phyloP scores from a whole-genome alignment of 2,797 vertebrate species.

The Tiaroga cobitis region DNA sequence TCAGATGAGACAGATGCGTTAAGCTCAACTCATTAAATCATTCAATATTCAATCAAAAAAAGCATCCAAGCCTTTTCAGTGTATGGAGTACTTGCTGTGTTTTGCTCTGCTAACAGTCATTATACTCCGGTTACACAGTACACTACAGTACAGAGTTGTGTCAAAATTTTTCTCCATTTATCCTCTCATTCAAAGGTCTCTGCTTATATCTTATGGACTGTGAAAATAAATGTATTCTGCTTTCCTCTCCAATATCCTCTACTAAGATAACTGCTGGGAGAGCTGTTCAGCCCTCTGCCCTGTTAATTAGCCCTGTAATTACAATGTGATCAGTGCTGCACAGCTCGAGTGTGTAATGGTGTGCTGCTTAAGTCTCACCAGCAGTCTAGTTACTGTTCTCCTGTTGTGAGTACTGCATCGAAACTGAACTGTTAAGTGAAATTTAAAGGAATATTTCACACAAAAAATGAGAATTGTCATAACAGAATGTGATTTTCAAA shows the following conservation, averaged over 20 bases:
- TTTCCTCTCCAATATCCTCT: constrained; percentile 17
- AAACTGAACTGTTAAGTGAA: constrained; percentile 5
- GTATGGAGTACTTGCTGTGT: background rate
- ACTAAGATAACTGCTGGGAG: constrained; percentile 49
- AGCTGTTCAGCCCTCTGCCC: constrained; percentile 70
- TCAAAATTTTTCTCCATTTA: constrained; percentile 35
- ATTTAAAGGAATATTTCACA: background rate
- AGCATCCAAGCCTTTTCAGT: background rate
- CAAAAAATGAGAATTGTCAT: background rate
- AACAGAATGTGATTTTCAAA: background rate
- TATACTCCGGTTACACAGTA: constrained; percentile 20
- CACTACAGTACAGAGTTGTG: constrained; percentile 42
- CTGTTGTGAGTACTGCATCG: background rate
- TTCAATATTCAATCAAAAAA: background rate
- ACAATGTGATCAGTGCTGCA: constrained; percentile 66
- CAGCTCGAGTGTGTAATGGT: constrained; percentile 67
- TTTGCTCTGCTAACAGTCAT: background rate
- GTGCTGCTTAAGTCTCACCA: constrained; percentile 27
- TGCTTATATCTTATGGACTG: constrained; percentile 16
- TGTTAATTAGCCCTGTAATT: constrained; percentile 75
- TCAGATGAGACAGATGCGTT: background rate
- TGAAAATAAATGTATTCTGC: constrained; percentile 18
- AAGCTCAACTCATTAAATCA: background rate
- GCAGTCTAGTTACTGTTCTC: background rate
- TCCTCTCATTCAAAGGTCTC: constrained; percentile 48